Evolutionary conservation across 2,888 invertebrate genomes (phyloP).

Genomic region (Chaetogeoica ovagalla): DNA sequence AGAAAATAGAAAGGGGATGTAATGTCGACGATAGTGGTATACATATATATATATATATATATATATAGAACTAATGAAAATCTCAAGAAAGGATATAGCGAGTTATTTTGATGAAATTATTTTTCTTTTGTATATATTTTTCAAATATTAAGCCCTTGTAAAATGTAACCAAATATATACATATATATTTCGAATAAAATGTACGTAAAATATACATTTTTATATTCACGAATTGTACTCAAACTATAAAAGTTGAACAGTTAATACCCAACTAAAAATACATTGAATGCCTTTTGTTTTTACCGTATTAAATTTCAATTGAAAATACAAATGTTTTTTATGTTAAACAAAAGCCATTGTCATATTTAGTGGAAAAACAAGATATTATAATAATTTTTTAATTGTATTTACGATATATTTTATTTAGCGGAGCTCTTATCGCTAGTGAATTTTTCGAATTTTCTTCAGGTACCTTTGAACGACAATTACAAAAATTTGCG

Average conservation of each 20-base stretch:
- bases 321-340: constrained; percentile 6
- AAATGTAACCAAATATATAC: constrained; percentile 23
- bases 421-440: no score
- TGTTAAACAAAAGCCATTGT: background rate
- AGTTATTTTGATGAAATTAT: constrained; percentile 51
- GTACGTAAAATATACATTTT: constrained; percentile 18
- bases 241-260: background rate
- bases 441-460: no score
- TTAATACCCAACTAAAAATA: constrained; percentile 6
- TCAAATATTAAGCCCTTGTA: constrained; percentile 22
- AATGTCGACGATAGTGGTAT: constrained; percentile 14
- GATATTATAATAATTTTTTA: no score
- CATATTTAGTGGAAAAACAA: no score
- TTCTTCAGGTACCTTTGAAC: no score
- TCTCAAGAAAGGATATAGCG: constrained; percentile 34
- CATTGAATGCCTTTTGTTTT: constrained; percentile 3
- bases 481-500: no score
- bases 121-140: constrained; percentile 40
- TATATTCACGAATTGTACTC: constrained; percentile 20
- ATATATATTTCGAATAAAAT: constrained; percentile 18
- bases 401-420: no score
- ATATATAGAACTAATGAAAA: constrained; percentile 42
- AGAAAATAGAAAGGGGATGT: constrained; percentile 17
- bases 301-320: background rate
- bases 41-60: background rate